Evolutionary conservation across 2,113 vertebrate species (phyloP), one percentile per base, ranked within the genome.

Genomic region (Ascaphus truei): DNA sequence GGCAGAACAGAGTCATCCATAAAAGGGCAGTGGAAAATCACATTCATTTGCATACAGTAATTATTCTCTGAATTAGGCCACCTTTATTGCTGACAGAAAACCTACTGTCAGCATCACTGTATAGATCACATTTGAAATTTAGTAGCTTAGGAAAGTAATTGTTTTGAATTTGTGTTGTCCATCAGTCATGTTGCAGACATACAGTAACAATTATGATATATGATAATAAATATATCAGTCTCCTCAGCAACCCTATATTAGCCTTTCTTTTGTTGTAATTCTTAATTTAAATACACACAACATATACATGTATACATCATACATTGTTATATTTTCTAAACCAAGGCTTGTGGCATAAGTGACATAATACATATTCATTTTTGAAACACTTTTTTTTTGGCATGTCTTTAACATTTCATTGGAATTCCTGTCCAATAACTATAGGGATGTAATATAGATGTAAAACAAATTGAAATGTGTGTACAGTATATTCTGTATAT

Each of bases 11-110:
- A 88, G 81, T 77, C 89, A 90, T 90, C 88, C 83, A 89, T 88
- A 88, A 90, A 91, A 89, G 89, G 86, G 84, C 87, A 87, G 84
- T 81, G 79, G 84, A 83, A 87, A 87, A 90, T 86, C 88, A 84
- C 83, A 81, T 64, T 86, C 83, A 91, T 92, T 91, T 92, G 87
- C 90, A 91, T 92, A 89, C 85, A 83, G 88, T 91, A 91, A 92
- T 91, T 90, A 92, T 90, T 88, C 90, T 88, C 86, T 86, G 86
- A 88, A 88, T 86, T 84, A 85, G 88, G 86, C 86, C 91, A 90
- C 87, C 88, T 92, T 90, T 87, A 88, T 84, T 84, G 87, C 88
- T 85, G 81, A 84, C 86, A 88, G 88, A 86, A 89, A 90, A 92
- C 88, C 89, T 89, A 85, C 87, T 87, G 88, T 90, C 88, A 89